These are phyloP conservation scores for Trinectes maculatus DNA, from an alignment of 2,113 vertebrate species.

Conservation along the genomic window DNA sequence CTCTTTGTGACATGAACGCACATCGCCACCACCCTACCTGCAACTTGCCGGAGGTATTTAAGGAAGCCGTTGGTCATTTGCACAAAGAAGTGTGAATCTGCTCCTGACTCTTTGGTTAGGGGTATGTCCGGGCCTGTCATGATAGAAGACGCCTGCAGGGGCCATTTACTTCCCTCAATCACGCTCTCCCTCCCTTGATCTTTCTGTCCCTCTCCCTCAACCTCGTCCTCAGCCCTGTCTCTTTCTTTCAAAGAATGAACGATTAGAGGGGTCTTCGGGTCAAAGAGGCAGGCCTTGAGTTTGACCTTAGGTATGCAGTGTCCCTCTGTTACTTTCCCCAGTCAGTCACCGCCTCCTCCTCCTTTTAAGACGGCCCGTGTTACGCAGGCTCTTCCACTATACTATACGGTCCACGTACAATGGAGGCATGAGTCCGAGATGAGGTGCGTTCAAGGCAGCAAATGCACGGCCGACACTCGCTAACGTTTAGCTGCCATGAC, in stretches of 20 bases:
- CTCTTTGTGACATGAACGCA: too few relatives aligned
- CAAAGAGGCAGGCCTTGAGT: conserved; percentile 51
- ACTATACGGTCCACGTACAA: too few relatives aligned
- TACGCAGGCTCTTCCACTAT: neutral
- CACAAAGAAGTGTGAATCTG: conserved; percentile 43
- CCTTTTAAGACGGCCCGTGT: neutral
- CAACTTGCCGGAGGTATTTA: conserved; percentile 17
- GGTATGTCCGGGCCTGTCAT: conserved; percentile 58
- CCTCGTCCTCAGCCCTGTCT: conserved; percentile 37
- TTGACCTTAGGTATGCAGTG: conserved; percentile 59
- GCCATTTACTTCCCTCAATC: conserved; percentile 40
- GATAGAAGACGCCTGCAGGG: conserved; percentile 73
- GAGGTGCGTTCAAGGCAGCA: too few relatives aligned
- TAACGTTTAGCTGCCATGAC: too few relatives aligned
- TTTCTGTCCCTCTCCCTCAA: conserved; percentile 38
- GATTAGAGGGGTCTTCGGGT: conserved; percentile 53
- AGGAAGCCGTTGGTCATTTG: conserved; percentile 35
- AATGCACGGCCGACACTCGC: too few relatives aligned
- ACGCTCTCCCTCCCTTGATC: conserved; percentile 40
- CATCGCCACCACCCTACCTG: neutral
- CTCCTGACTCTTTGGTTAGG: conserved; percentile 60
- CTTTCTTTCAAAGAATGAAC: conserved; percentile 58
- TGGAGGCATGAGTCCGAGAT: too few relatives aligned
- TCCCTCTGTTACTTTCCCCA: conserved; percentile 27
- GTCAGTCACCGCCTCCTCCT: conserved; percentile 33